These are phyloP conservation scores for Liasis olivaceus DNA, from an alignment of 2,797 vertebrate species.

Conservation along the genomic window DNA sequence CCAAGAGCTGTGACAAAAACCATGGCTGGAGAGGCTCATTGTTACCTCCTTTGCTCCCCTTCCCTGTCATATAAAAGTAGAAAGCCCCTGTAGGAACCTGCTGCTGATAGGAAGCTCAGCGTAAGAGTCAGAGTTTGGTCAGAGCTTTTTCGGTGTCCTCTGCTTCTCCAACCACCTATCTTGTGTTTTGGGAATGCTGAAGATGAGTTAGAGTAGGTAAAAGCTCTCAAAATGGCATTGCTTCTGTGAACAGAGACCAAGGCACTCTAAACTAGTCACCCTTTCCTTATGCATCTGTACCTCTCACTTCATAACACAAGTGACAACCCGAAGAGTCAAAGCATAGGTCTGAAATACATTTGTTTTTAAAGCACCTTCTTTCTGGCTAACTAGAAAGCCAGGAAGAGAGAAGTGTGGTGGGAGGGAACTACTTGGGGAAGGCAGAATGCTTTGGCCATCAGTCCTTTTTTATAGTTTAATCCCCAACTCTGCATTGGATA, in stretches of 20 bases:
- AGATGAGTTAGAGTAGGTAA: no score
- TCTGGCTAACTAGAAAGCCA: background rate
- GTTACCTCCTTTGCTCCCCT: background rate
- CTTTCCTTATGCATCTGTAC: background rate
- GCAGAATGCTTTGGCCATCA: background rate
- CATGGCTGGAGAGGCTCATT: background rate
- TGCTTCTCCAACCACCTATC: background rate
- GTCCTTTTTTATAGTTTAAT: background rate
- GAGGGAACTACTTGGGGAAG: no score
- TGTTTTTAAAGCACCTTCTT: background rate
- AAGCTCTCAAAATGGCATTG: background rate
- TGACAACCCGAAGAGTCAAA: background rate
- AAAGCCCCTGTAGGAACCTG: background rate
- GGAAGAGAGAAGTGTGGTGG: background rate
- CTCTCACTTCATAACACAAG: background rate
- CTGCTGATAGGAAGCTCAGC: background rate
- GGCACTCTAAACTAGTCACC: background rate
- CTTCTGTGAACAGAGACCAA: background rate
- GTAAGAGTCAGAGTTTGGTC: background rate
- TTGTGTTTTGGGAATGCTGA: background rate
- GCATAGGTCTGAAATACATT: background rate
- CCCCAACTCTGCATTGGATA: background rate
- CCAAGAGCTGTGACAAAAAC: background rate
- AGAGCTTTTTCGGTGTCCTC: background rate
- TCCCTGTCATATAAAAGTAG: background rate